Evolutionary conservation across 1,140 invertebrate species (phyloP).

Genomic region (Brachionus angularis): DNA sequence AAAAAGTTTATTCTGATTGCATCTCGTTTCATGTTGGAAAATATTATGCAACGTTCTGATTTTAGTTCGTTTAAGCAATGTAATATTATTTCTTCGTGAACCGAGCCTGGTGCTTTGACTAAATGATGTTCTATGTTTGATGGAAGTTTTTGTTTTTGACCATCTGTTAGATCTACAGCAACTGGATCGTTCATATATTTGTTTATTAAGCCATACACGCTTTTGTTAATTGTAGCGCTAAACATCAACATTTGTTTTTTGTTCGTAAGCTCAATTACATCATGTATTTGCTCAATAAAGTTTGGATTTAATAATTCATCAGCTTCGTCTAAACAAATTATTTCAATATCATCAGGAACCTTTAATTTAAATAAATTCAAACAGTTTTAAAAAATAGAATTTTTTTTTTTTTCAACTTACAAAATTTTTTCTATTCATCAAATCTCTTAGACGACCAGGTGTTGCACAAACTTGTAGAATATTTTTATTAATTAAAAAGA

Average conservation of each 20-base stretch:
- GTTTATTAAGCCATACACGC: constrained; percentile 15
- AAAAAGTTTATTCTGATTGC: constrained; percentile 10
- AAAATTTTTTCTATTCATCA: constrained; percentile 41
- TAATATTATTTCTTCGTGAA: background rate
- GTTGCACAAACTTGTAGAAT: constrained; percentile 16
- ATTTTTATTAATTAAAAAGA: background rate
- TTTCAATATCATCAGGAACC: constrained; percentile 31
- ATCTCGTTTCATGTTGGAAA: constrained; percentile 39
- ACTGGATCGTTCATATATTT: constrained; percentile 38
- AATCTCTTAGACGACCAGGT: constrained; percentile 39
- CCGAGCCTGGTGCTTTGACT: background rate
- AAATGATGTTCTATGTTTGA: constrained; percentile 31
- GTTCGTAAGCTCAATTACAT: constrained; percentile 29
- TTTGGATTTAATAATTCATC: constrained; percentile 32
- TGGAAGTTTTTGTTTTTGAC: constrained; percentile 30
- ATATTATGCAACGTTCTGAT: constrained; percentile 27
- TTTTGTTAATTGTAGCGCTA: constrained; percentile 42
- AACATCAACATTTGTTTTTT: constrained; percentile 44
- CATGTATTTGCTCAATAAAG: constrained; percentile 38
- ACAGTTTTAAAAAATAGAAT: background rate
- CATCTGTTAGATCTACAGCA: constrained; percentile 30
- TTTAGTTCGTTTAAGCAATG: constrained; percentile 23
- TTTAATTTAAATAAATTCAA: background rate
- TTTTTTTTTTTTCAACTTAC: constrained; percentile 18
- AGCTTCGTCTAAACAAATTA: constrained; percentile 39